phyloP scores from a whole-genome alignment of 2,797 vertebrate species.

The Acanthopagrus latus region DNA sequence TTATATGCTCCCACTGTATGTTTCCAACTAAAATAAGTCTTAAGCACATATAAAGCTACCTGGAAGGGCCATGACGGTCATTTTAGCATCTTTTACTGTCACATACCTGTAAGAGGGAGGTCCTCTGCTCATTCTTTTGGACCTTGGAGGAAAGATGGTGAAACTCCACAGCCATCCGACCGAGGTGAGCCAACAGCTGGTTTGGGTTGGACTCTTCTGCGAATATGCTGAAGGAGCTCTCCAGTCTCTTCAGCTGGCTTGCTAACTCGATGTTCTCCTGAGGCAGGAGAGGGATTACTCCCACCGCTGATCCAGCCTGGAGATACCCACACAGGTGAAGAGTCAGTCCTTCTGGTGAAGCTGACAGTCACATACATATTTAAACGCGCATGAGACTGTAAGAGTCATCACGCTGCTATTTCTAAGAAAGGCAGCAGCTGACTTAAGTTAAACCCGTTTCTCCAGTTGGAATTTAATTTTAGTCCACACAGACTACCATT shows the following conservation, averaged over 20 bases:
- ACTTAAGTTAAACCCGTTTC: constrained; percentile 55
- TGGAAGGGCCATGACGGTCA: neutral
- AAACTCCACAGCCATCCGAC: constrained; percentile 98
- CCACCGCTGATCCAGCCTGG: constrained; percentile 74
- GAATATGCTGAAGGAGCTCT: constrained; percentile 94
- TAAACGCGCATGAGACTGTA: constrained; percentile 13
- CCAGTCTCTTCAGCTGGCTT: constrained; percentile 93
- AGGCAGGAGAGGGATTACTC: constrained; percentile 78
- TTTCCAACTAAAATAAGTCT: neutral
- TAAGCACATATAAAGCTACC: neutral
- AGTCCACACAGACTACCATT: neutral
- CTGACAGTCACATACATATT: constrained; percentile 16
- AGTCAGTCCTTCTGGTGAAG: constrained; percentile 27
- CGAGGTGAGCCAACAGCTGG: constrained; percentile 94
- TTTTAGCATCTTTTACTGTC: neutral
- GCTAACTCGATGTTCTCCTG: constrained; percentile 91
- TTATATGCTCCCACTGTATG: neutral
- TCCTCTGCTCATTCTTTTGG: constrained; percentile 97
- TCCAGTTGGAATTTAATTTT: constrained; percentile 43
- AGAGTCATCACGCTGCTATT: constrained; percentile 24
- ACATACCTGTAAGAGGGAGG: constrained; percentile 93
- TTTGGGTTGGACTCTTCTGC: constrained; percentile 95
- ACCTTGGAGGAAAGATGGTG: constrained; percentile 97
- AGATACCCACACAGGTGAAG: constrained; percentile 55
- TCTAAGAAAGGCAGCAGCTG: constrained; percentile 27